A percentile compares a stretch with the other conserved stretches of the same genome.
Evolutionary conservation across 2,113 vertebrate species (phyloP).

Genomic region (Plecotus auritus): DNA sequence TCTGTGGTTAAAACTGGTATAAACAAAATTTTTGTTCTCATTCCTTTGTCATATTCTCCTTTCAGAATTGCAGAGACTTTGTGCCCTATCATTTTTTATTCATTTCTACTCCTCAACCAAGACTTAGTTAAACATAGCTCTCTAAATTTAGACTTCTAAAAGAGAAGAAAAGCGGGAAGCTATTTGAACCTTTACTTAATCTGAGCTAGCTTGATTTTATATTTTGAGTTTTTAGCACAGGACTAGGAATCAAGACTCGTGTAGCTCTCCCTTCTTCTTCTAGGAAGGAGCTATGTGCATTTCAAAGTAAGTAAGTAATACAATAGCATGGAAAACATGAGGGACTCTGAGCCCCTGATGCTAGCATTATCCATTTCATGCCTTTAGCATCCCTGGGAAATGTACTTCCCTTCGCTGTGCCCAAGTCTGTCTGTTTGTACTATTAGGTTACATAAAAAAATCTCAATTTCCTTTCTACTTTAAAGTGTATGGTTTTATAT

Average conservation of each 20-base stretch:
- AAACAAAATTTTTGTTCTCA: not conserved
- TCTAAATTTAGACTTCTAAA: constrained; percentile 37
- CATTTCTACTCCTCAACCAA: constrained; percentile 21
- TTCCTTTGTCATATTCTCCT: not conserved
- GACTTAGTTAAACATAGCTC: constrained; percentile 13
- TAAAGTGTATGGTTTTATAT: not conserved
- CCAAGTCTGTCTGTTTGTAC: not conserved
- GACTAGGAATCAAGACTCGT: not conserved
- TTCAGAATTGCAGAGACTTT: not conserved
- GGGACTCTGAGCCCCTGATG: not conserved
- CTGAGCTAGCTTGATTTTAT: not conserved
- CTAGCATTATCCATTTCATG: not conserved
- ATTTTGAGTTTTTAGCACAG: not conserved
- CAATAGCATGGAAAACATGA: not conserved
- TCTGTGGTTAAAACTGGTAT: not conserved
- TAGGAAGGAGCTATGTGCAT: not conserved
- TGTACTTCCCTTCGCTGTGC: not conserved
- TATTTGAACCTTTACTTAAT: not conserved
- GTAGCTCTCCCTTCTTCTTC: not conserved
- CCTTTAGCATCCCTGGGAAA: not conserved
- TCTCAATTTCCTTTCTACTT: not conserved
- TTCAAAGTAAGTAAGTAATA: not conserved
- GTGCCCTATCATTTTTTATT: constrained; percentile 25
- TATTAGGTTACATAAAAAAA: not conserved
- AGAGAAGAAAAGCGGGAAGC: not conserved